Evolutionary conservation across 2,113 vertebrate genomes (phyloP).

Genomic region (Delphinus delphis): DNA sequence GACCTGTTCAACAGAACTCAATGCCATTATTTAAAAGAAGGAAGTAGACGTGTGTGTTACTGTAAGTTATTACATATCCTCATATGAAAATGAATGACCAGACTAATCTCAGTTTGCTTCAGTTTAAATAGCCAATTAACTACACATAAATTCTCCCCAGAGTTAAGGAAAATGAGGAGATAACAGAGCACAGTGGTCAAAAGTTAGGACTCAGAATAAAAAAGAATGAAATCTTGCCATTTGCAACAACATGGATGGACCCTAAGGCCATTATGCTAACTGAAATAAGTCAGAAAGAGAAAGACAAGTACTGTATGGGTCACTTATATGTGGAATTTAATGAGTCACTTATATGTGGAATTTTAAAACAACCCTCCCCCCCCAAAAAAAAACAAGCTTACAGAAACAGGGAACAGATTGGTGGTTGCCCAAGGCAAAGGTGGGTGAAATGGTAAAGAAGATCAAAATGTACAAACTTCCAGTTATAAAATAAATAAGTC

Average conservation of each 20-base stretch:
- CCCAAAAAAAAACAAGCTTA: not conserved
- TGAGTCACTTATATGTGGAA: not conserved
- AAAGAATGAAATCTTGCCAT: not conserved
- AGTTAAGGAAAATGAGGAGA: not conserved
- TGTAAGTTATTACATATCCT: not conserved
- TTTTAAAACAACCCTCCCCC: not conserved
- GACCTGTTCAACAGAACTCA: not conserved
- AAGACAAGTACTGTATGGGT: not conserved
- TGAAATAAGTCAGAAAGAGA: not conserved
- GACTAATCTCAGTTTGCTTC: not conserved
- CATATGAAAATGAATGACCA: not conserved
- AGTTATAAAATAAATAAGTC: not conserved
- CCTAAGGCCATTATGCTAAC: not conserved
- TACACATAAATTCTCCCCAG: not conserved
- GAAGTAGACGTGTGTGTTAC: not conserved
- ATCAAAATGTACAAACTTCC: not conserved
- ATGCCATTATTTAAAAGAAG: not conserved
- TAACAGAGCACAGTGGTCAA: not conserved
- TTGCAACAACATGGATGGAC: not conserved
- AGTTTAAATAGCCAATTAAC: conserved; percentile 1
- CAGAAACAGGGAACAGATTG: not conserved
- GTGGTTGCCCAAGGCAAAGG: not conserved
- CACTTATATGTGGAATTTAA: not conserved
- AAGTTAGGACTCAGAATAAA: not conserved
- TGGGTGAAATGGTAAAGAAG: not conserved